Evolutionary conservation across 2,113 vertebrate species (phyloP), one percentile per base, ranked within the genome.

Genomic region (Camelus bactrianus): DNA sequence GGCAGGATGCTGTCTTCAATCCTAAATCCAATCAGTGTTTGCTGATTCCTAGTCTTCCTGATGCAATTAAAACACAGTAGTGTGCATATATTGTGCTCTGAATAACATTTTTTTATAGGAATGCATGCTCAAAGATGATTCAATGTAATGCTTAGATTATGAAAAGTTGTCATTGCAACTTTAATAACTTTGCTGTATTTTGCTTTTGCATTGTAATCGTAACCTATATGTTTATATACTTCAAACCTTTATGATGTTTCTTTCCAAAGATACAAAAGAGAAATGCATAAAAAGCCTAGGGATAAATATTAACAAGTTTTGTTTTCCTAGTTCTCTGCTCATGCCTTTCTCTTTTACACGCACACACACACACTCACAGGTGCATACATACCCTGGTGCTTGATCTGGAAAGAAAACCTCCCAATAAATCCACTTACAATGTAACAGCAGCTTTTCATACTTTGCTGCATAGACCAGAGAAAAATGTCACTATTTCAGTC

Each of bases 401-500:
- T 79, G 11, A 75, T 28, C 15, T 79, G 32, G 58, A 16, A 70
- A 85, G 70, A 81, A 94, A 89, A 73, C 1, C 32, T 95, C 58
- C 38, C 46, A 52, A n/a, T 8, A 89, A 93, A 79, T 46, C 52
- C 42, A 92, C 2, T 67, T 62, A 50, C 19, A 75, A 1, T 48
- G 12, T 50, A n/a, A 52, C 19, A 35, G 58, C 16, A 64, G 73
- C 65, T 42, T 95, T 93, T 62, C 77, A 93, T 15, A 72, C 12
- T 93, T 72, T 9, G 9, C 16, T 22, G 17, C 9, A 67, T 11
- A 67, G 35, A 77, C 17, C 20, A 88, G 46, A 85, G 50, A 70
- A 91, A 88, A 81, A 50, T 8, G 14, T 67, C 73, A 85, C 46
- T 16, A 88, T 56, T 96, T 96, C 89, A 95, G 14, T 64, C 54